These are phyloP conservation scores for Choloepus didactylus DNA, from an alignment of 2,797 vertebrate species.

Conservation along the genomic window DNA sequence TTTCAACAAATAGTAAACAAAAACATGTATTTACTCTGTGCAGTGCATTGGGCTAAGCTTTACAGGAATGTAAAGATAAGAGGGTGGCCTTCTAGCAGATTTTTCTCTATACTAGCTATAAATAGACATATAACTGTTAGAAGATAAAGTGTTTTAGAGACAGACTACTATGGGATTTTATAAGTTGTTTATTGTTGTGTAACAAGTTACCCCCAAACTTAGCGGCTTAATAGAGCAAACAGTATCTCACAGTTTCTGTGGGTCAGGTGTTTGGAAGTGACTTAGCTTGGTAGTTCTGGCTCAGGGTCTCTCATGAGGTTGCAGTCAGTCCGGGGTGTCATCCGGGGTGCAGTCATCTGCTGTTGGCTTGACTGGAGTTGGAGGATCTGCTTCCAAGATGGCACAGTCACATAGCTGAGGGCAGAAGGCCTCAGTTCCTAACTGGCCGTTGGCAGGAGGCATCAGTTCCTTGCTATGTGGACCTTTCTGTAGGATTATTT, in stretches of 20 bases:
- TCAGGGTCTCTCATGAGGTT: not conserved
- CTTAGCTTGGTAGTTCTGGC: not conserved
- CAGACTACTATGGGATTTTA: not conserved
- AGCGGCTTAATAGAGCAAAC: not conserved
- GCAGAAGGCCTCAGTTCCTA: not conserved
- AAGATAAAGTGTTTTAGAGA: slow-evolving; percentile 36
- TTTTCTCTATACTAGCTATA: not conserved
- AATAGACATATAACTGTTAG: not conserved
- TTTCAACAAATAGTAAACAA: slow-evolving; percentile 54
- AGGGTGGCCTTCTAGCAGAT: slow-evolving; percentile 22
- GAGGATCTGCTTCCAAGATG: not conserved
- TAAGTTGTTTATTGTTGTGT: not conserved
- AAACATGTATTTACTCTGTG: slow-evolving; percentile 16
- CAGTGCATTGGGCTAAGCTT: slow-evolving; percentile 10
- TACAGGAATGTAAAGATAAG: not conserved
- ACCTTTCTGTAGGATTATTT: not conserved
- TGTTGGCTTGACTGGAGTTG: not conserved
- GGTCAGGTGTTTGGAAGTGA: not conserved
- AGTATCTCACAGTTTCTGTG: not conserved
- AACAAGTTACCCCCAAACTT: not conserved
- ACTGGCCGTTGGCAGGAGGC: not conserved
- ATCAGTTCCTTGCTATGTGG: not conserved
- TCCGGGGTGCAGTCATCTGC: not conserved
- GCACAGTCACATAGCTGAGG: not conserved
- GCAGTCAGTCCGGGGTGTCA: not conserved